Conservation (phyloP, 2,888 invertebrate species). For the Caenorhabditis sulstoni region DNA sequence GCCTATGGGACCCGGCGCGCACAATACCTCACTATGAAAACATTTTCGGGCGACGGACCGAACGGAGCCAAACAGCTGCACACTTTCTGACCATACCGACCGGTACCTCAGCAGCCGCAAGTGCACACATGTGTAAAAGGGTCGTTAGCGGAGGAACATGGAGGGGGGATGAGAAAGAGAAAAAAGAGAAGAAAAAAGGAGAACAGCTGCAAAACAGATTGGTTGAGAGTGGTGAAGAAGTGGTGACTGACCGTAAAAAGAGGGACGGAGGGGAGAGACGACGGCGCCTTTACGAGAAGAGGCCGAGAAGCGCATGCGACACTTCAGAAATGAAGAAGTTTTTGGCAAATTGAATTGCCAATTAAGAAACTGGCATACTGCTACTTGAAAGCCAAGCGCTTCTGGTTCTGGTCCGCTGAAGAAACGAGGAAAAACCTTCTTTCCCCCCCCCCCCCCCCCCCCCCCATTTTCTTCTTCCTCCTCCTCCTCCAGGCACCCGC, state of each 20-base stretch:
- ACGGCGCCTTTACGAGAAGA: slow-evolving; percentile 6
- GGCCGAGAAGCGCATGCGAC: slow-evolving; percentile 40
- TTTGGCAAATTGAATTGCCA: slow-evolving; percentile 61
- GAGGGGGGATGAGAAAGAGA: too few relatives aligned
- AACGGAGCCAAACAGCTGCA: too few relatives aligned
- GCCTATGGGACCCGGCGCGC: slow-evolving; percentile 19
- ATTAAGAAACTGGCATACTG: slow-evolving; percentile 49
- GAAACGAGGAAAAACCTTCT: slow-evolving; percentile 1
- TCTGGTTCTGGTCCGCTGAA: slow-evolving; percentile 3
- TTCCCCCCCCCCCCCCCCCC: neutral
- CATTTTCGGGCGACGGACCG: too few relatives aligned
- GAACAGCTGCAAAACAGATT: too few relatives aligned
- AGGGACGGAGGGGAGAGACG: neutral
- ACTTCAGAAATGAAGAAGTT: slow-evolving; percentile 61
- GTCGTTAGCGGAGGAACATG: too few relatives aligned
- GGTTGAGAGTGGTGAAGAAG: neutral
- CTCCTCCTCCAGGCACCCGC: neutral
- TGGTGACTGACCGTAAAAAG: slow-evolving; percentile 16
- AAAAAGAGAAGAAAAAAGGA: neutral
- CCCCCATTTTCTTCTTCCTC: neutral
- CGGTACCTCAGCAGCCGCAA: too few relatives aligned
- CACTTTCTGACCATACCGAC: too few relatives aligned
- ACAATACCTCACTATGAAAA: slow-evolving; percentile 10
- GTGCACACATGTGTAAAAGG: too few relatives aligned
- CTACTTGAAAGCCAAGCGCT: slow-evolving; percentile 36